Conservation (phyloP, 2,888 invertebrate genomes). For the Eutolmus rufibarbis region DNA sequence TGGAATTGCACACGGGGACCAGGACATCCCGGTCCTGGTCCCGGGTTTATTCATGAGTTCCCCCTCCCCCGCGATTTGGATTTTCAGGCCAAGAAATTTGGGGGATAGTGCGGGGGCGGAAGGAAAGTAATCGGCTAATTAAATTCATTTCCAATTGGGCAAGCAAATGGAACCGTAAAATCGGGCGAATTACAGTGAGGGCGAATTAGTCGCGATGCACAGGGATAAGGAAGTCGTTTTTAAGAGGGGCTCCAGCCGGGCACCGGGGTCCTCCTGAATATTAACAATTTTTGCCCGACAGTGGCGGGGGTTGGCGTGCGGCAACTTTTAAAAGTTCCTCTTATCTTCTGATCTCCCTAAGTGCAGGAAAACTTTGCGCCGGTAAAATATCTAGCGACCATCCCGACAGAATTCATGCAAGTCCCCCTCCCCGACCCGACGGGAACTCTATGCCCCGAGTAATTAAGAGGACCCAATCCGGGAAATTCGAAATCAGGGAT, state of each 20-base stretch:
- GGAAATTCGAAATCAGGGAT: neutral
- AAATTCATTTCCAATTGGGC: neutral
- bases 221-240: neutral
- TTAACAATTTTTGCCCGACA: neutral
- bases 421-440: neutral
- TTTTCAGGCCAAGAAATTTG: neutral
- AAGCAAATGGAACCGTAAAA: neutral
- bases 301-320: neutral
- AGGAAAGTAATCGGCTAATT: neutral
- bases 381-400: neutral
- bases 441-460: neutral
- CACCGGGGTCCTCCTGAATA: neutral
- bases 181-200: neutral
- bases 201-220: neutral
- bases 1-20: neutral
- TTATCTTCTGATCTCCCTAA: neutral
- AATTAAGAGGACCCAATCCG: neutral
- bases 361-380: neutral
- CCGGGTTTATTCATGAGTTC: neutral
- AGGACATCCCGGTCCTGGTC: neutral
- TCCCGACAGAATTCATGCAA: neutral
- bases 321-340: neutral
- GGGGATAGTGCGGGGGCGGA: neutral
- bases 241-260: neutral
- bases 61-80: too few relatives aligned